Percentiles rank a stretch among this genome's conserved stretches.
phyloP scores from a whole-genome alignment of 1,140 invertebrate species.

The Stegodyphus mimosarum region DNA sequence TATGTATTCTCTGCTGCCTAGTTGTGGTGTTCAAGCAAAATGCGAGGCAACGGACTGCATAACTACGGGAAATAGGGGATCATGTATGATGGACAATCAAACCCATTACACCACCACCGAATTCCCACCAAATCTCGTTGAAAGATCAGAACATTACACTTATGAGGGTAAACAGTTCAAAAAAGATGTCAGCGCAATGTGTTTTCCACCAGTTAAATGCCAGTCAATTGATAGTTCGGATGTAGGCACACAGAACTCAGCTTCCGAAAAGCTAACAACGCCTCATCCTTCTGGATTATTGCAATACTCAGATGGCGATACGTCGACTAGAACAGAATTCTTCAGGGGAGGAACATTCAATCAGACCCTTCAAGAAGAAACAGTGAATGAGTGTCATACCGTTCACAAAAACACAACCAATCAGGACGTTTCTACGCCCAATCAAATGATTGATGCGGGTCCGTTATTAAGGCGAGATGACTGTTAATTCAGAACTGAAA shows the following conservation, averaged over 20 bases:
- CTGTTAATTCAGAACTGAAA: background rate
- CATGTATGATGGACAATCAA: conserved; percentile 22
- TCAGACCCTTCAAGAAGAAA: background rate
- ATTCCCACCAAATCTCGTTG: background rate
- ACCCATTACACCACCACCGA: background rate
- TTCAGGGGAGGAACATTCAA: background rate
- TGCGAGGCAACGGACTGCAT: conserved; percentile 23
- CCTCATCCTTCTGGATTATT: background rate
- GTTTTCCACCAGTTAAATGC: background rate
- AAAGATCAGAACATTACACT: background rate
- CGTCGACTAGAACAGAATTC: conserved; percentile 4
- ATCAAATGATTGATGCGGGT: background rate
- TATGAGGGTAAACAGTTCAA: conserved; percentile 2
- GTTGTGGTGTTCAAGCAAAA: conserved; percentile 9
- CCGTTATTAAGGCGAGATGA: conserved; percentile 6
- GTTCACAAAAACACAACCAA: background rate
- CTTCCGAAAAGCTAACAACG: background rate
- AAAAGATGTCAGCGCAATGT: background rate
- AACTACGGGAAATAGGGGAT: background rate
- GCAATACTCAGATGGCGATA: background rate
- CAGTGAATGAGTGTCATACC: background rate
- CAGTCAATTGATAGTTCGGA: background rate
- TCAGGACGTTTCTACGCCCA: background rate
- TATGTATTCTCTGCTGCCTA: background rate
- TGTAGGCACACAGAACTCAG: background rate